Conservation (phyloP, 1,140 invertebrate species). For the Hyles vespertilio region DNA sequence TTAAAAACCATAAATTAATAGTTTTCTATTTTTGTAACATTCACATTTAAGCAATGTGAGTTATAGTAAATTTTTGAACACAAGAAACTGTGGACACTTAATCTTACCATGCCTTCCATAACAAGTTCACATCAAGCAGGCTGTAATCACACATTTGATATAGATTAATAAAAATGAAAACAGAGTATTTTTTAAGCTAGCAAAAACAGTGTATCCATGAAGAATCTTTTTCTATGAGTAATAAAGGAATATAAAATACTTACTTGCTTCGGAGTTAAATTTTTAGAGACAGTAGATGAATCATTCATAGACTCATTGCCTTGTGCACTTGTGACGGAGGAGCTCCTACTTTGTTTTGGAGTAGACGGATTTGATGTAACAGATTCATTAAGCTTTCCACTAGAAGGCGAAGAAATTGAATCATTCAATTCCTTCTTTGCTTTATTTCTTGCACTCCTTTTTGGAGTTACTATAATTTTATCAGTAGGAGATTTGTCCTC, state of each 20-base stretch:
- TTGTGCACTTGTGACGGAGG: constrained; percentile 37
- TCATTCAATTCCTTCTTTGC: constrained; percentile 26
- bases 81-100: too few species aligned
- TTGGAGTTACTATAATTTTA: constrained; percentile 12
- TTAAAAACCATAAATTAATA: too few species aligned
- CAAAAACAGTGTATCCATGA: too few species aligned
- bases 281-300: constrained; percentile 28
- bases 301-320: constrained; percentile 50
- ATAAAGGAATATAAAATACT: constrained; percentile 2
- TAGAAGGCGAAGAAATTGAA: constrained; percentile 32
- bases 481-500: constrained; percentile 3
- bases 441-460: constrained; percentile 33
- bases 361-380: constrained; percentile 31
- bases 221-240: too few species aligned
- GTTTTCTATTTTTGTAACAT: too few species aligned
- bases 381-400: constrained; percentile 38
- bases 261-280: constrained; percentile 62
- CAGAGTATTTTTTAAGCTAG: too few species aligned
- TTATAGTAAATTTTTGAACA: too few species aligned
- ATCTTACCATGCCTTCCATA: too few species aligned
- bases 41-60: too few species aligned
- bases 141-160: too few species aligned
- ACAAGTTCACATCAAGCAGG: too few species aligned
- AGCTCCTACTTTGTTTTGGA: constrained; percentile 41
- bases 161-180: too few species aligned